Evolutionary conservation across 2,888 invertebrate species (phyloP), one percentile per base, ranked within the genome.

Genomic region (Periphyllus acericola): DNA sequence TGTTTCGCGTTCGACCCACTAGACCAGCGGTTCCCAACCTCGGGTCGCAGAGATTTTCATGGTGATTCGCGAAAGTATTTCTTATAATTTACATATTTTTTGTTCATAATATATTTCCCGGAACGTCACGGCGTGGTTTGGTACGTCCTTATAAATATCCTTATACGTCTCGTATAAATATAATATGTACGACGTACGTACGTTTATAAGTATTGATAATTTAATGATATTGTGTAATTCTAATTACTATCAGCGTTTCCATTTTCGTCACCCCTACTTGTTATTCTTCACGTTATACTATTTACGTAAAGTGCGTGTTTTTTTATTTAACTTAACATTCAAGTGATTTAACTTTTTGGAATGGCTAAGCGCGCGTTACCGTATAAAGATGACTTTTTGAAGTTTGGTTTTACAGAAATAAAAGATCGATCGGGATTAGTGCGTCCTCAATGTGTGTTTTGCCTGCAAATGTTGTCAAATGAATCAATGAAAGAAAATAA

Each of bases 391-490:
- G 74, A 72, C 32, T 88, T 60, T 55, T 72, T 88, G 21, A 82
- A 81, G 29, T 88, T 72, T 82, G 88, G 88, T 34, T 88, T 88
- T 71, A 88, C 82, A 46, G 36, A 34, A n/a, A 72, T 82, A 36
- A 74, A 74, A 74, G 74, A 82, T 32, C 32, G 46, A 29, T 40
- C 85, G 52, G 75, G 60, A 19, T 66, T 85, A 71, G 83, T 71
- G 71, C 60, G 71, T 52, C 82, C 86, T 40, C 86, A 79, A 66
- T 87, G 87, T 29, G 82, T 83, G 6, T 66, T 87, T 8, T 83
- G 82, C 88, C 85, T 90, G 79, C 90, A 89, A 90, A 89, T 89
- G 89, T 90, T 90, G 60, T 83, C 89, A 78, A 90, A 90, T 89
- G 89, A 90, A 89, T 82, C 90, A 89, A 55, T 55, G 5, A 55